Percentiles rank a stretch among this genome's conserved stretches.
Conservation (phyloP, 2,888 invertebrate species). For the Deladenus siricidicola region DNA sequence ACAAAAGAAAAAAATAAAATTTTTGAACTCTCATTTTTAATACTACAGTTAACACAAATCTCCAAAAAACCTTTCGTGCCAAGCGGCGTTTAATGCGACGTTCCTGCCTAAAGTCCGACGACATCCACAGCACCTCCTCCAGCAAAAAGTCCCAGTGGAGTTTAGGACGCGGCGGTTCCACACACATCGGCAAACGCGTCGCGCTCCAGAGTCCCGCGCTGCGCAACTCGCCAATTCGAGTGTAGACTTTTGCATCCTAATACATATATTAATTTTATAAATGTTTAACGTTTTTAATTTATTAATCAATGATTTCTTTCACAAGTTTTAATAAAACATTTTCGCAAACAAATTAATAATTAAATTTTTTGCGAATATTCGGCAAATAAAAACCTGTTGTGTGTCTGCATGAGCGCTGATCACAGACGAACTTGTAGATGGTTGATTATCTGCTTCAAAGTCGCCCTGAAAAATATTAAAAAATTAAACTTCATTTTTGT, state of each 20-base stretch:
- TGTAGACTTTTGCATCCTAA: constrained; percentile 16
- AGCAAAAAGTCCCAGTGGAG: constrained; percentile 96
- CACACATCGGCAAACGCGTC: constrained; percentile 59
- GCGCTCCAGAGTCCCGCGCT: constrained; percentile 25
- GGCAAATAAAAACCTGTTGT: constrained; percentile 4
- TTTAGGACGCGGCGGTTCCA: constrained; percentile 79
- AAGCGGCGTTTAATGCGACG: constrained; percentile 81
- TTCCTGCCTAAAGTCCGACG: constrained; percentile 93
- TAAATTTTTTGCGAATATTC: neutral
- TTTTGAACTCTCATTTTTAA: no score
- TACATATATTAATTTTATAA: neutral
- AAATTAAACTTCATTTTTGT: neutral
- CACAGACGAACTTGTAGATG: constrained; percentile 19
- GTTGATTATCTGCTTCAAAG: constrained; percentile 13
- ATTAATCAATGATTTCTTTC: no score
- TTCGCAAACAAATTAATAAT: no score
- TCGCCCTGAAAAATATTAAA: constrained; percentile 8
- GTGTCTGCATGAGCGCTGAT: constrained; percentile 15
- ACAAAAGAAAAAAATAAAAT: no score
- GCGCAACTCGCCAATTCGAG: constrained; percentile 17
- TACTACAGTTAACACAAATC: no score
- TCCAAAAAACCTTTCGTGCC: constrained; percentile 39
- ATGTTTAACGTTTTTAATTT: no score
- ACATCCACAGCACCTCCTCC: constrained; percentile 94
- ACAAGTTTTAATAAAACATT: no score